These are phyloP conservation scores for Ivindomyrus marchei DNA, from an alignment of 2,113 vertebrate genomes.

Conservation along the genomic window DNA sequence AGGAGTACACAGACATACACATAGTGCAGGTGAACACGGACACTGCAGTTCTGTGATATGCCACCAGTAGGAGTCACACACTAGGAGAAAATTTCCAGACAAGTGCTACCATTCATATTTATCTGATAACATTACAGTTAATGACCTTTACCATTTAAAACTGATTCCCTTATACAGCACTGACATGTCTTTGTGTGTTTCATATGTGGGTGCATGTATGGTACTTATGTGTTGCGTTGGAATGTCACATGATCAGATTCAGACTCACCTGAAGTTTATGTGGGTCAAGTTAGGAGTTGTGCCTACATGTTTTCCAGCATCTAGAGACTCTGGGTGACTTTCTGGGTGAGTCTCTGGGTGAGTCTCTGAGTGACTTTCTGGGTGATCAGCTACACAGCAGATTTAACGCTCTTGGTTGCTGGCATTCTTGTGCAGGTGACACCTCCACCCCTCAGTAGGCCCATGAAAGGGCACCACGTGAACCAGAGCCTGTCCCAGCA, in stretches of 20 bases:
- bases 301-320: background rate
- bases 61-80: background rate
- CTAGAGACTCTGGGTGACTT: background rate
- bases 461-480: constrained; percentile 93
- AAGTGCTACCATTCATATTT: background rate
- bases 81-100: background rate
- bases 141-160: background rate
- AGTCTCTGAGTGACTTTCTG: no score
- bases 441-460: constrained; percentile 56
- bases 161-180: background rate
- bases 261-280: background rate
- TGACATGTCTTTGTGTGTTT: background rate
- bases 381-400: background rate
- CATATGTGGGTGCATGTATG: background rate
- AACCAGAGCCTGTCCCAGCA: constrained; percentile 84
- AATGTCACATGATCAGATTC: background rate
- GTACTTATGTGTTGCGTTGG: background rate
- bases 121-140: background rate
- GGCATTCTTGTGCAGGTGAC: background rate
- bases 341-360: background rate
- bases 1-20: background rate
- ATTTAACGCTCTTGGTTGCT: background rate
- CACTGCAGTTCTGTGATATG: no score
- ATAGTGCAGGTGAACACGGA: background rate
- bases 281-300: background rate